phyloP scores from a whole-genome alignment of 2,113 vertebrate genomes.

The Megaceryle torquata region DNA sequence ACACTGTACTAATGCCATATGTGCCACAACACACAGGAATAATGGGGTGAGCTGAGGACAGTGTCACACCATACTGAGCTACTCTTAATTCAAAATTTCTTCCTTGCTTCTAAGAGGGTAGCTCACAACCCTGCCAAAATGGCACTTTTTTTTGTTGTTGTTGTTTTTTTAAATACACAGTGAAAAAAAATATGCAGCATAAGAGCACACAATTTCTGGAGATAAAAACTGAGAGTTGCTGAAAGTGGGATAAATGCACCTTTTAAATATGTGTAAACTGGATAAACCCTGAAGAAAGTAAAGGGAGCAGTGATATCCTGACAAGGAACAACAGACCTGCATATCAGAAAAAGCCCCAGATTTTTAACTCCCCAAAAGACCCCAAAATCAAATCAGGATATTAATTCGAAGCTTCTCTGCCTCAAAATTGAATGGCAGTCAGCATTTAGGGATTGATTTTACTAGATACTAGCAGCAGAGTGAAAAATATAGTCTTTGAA shows the following conservation, averaged over 20 bases:
- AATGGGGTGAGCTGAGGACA: constrained; percentile 68
- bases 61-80: constrained; percentile 58
- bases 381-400: background rate
- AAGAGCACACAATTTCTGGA: constrained; percentile 48
- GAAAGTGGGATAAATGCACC: constrained; percentile 20
- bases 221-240: constrained; percentile 1
- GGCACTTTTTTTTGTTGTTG: background rate
- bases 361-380: background rate
- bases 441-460: background rate
- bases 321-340: background rate
- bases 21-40: constrained; percentile 67
- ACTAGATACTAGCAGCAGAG: background rate
- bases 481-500: constrained; percentile 34
- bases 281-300: background rate
- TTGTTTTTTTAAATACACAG: constrained; percentile 20
- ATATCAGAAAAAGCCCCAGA: background rate
- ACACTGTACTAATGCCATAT: constrained; percentile 71
- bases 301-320: background rate
- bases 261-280: constrained; percentile 16
- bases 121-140: constrained; percentile 41
- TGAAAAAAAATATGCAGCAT: background rate
- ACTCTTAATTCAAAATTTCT: constrained; percentile 58
- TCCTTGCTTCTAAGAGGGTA: constrained; percentile 14
- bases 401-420: background rate
- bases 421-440: background rate